Conservation (phyloP, 2,888 invertebrate genomes). For the Tetragonisca angustula region DNA sequence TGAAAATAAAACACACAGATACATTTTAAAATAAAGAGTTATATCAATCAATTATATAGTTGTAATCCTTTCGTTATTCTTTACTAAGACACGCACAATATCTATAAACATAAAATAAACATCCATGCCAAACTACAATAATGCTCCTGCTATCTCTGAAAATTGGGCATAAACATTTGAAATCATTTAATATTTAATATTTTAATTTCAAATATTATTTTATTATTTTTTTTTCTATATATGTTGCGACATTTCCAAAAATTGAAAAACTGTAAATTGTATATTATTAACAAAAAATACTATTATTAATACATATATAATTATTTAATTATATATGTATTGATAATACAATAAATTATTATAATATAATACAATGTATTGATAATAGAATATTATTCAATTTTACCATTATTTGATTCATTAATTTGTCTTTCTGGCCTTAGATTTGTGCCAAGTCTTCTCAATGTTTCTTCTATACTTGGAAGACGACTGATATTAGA, state of each 20-base stretch:
- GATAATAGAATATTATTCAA: background rate
- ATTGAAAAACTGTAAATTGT: background rate
- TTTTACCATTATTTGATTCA: conserved; percentile 71
- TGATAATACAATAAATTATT: too few species aligned
- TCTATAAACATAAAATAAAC: too few species aligned
- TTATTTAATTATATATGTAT: background rate
- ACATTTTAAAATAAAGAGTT: too few species aligned
- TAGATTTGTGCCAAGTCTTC: conserved; percentile 74
- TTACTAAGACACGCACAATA: too few species aligned
- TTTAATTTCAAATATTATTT: background rate
- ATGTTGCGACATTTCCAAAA: background rate
- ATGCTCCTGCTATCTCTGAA: too few species aligned
- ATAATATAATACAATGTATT: too few species aligned
- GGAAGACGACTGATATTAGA: conserved; percentile 69
- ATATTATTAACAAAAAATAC: background rate
- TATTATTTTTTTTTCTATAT: background rate
- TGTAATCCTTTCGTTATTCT: too few species aligned
- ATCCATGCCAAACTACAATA: too few species aligned
- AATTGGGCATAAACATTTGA: too few species aligned
- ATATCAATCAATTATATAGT: too few species aligned
- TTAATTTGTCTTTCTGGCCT: conserved; percentile 69
- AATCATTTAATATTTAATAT: background rate
- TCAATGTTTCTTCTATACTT: conserved; percentile 74
- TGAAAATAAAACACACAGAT: too few species aligned
- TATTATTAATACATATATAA: background rate